Percentiles rank a stretch among this genome's conserved stretches.
These are phyloP conservation scores for Metallyticus violacea DNA, from an alignment of 2,888 invertebrate genomes.

Conservation along the genomic window DNA sequence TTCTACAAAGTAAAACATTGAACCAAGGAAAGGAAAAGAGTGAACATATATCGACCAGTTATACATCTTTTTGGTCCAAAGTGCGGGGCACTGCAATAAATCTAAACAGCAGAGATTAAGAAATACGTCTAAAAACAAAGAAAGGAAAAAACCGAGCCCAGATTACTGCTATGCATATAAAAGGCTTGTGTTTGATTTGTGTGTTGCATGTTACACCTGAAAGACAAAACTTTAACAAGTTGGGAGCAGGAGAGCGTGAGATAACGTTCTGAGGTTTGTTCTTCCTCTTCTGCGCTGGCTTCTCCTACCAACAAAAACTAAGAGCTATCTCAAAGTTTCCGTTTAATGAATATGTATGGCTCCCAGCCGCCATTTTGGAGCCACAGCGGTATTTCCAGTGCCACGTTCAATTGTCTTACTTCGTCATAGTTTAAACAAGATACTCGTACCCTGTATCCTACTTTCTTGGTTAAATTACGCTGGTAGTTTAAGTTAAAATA, in stretches of 20 bases:
- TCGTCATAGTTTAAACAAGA: neutral
- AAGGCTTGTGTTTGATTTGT: neutral
- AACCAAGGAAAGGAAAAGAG: no score
- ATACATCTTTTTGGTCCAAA: neutral
- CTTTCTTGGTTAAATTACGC: neutral
- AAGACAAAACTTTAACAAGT: neutral
- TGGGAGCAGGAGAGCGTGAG: neutral
- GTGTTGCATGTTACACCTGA: neutral
- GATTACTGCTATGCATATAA: neutral
- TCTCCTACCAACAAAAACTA: neutral
- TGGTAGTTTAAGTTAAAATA: no score
- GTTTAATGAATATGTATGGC: neutral
- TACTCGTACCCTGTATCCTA: neutral
- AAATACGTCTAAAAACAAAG: neutral
- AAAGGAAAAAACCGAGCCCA: neutral
- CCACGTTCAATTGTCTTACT: neutral
- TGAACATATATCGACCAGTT: neutral
- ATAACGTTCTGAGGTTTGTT: neutral
- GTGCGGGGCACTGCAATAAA: neutral
- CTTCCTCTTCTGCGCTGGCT: no score
- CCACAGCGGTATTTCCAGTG: neutral
- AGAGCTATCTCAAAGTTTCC: neutral
- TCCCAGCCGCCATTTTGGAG: neutral
- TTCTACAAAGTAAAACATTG: no score
- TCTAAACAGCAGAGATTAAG: neutral